Base-by-base conservation (phyloP, 2,113 vertebrate genomes). In the Cavia aperea region DNA sequence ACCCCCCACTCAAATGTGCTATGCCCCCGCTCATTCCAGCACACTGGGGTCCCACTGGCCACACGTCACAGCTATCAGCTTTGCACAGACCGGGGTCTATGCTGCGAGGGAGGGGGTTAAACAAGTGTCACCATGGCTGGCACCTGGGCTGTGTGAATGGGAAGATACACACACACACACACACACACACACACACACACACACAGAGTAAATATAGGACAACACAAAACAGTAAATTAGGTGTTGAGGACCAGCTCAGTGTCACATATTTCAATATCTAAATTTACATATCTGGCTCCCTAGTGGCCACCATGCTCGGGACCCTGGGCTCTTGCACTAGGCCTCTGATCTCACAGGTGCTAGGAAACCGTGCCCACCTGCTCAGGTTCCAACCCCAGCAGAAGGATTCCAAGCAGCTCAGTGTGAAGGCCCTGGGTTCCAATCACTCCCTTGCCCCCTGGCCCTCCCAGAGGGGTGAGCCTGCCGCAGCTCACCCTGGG, bases 251-350 rank as follows among this genome's bases (percentile, higher is more conserved):
- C 84, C 85, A 86, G 81, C 77, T 60, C 66, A 79, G 75, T 58
- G 56, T 49, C 5, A 73, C 3, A 49, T 39, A 33, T 54, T 79
- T 86, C 89, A 86, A 36, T 62, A 94, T 19, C 54, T 65, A 90
- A 43, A 86, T 23, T n/a, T 43, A 90, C 16, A 49, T 29, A 78
- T 33, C 46, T 6, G 19, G 54, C 21, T n/a, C 54, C 54, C 36
- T 36, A 51, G 19, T 29, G 4, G 77, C 51, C 31, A 78, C 26
- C 46, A 19, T 18, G 8, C 49, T 75, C 10, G 24, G 43, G 72
- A 46, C 72, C 23, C 23, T 33, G 29, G 5, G 31, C 33, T 14
- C 31, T 16, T 18, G 1, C 1, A 18, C n/a, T 51, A 0, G 0
- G 16, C 13, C 81, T 86, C 81, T 46, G n/a, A 72, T 12, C 79